These are phyloP conservation scores for Xerus inauris DNA, from an alignment of 2,113 vertebrate species.

Conservation along the genomic window DNA sequence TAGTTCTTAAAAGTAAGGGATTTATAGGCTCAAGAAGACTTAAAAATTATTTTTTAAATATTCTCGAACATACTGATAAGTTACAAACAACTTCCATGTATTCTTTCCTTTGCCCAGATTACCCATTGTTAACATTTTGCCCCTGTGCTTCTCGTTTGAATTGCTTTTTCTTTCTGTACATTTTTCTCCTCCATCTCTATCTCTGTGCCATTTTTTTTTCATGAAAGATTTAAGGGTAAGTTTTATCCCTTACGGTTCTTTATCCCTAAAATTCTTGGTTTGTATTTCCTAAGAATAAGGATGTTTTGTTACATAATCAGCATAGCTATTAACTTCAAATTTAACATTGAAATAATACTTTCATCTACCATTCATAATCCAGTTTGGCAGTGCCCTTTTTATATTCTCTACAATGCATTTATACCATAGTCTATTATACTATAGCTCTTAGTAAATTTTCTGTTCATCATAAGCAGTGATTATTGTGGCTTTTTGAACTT, in stretches of 20 bases:
- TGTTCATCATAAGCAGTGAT: background rate
- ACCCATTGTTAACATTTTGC: background rate
- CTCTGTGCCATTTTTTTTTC: background rate
- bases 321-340: background rate
- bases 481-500: background rate
- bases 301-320: background rate
- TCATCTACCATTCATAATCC: background rate
- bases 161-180: background rate
- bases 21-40: background rate
- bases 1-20: background rate
- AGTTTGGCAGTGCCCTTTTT: background rate
- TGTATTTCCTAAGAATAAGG: background rate
- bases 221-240: background rate
- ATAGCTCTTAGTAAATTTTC: background rate
- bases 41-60: slow-evolving; percentile 13
- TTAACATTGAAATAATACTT: background rate
- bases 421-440: background rate
- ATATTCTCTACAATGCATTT: background rate
- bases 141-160: background rate
- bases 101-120: background rate
- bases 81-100: background rate
- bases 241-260: background rate
- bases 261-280: background rate
- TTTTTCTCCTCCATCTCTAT: background rate
- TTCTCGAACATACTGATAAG: background rate